Base-by-base conservation (phyloP, 2,113 vertebrate species). In the Lycocorax pyrrhopterus region DNA sequence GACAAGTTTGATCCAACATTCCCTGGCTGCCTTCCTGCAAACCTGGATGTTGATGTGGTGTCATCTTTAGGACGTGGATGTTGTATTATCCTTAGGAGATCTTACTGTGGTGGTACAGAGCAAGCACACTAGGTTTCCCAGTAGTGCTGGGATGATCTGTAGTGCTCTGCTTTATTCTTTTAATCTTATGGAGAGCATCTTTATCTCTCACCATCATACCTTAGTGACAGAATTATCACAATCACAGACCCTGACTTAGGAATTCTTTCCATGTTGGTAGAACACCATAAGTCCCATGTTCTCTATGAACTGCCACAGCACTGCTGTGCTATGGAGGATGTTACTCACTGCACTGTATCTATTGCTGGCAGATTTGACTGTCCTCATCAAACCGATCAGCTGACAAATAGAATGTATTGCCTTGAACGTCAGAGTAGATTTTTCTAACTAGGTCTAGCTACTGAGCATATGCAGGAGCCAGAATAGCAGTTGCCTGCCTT, bases 381-480 rank as follows among this genome's bases (percentile, higher is more conserved):
- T 76, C 58, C 58, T 94, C 51, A 62, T 76, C 79, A 84, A 95
- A 85, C 51, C 6, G 4, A 87, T 84, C 94, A 94, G 66, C 69
- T 95, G 92, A 89, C 90, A 93, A 93, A 91, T 91, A 90, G 52
- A 87, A 84, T 87, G 53, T 91, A 93, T 93, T 95, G 85, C 90
- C 79, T 94, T 67, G 72, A 97, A 94, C 9, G 43, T 96, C 95
- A 96, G 82, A 88, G 92, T 80, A 80, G 86, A 87, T 95, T 94
- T 97, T 96, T 95, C 93, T 96, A 97, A 95, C 84, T 96, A 95
- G 91, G 91, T 97, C 96, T 96, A 96, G 58, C 89, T 95, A 73
- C 89, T 84, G 91, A 97, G 93, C 95, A 97, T 97, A 95, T 95
- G 95, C 49, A 58, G 66, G 95, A 96, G 93, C 87, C 89, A 97